Percentiles rank a stretch among this genome's conserved stretches.
Evolutionary conservation across 2,888 invertebrate species (phyloP).

Genomic region (Esperia sulphurella): DNA sequence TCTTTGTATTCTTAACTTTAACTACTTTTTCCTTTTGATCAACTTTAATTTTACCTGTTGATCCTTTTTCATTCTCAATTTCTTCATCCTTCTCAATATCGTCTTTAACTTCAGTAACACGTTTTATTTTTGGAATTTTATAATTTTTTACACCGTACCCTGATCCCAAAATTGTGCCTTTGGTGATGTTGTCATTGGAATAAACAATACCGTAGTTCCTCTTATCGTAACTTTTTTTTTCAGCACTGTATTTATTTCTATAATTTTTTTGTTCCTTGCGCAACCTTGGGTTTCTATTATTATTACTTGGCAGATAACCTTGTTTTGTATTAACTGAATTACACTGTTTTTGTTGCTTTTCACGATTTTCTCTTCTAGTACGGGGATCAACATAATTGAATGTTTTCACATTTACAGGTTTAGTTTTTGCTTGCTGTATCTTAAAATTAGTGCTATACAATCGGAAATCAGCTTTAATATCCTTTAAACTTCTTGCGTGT

Average conservation of each 20-base stretch:
- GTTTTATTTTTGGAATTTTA: slow-evolving; percentile 72
- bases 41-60: slow-evolving; percentile 7
- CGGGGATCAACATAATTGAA: slow-evolving; percentile 12
- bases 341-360: slow-evolving; percentile 10
- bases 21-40: slow-evolving; percentile 9
- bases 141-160: slow-evolving; percentile 70
- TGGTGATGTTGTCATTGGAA: slow-evolving; percentile 64
- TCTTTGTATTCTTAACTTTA: slow-evolving; percentile 9
- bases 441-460: slow-evolving; percentile 33
- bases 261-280: slow-evolving; percentile 28
- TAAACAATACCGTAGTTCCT: slow-evolving; percentile 56
- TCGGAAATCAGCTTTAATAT: slow-evolving; percentile 60
- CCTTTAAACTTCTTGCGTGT: slow-evolving; percentile 42
- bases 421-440: neutral
- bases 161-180: slow-evolving; percentile 54
- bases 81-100: slow-evolving; percentile 8
- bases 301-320: slow-evolving; percentile 44
- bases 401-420: slow-evolving; percentile 12
- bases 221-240: slow-evolving; percentile 15
- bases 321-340: slow-evolving; percentile 13
- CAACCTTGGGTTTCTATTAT: slow-evolving; percentile 54
- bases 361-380: slow-evolving; percentile 27
- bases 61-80: slow-evolving; percentile 11
- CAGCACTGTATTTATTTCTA: slow-evolving; percentile 21
- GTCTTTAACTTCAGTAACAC: slow-evolving; percentile 27